Percentiles rank a stretch among this genome's conserved stretches.
Conservation (phyloP, 1,140 invertebrate species). For the Alviniconcha marisindica region DNA sequence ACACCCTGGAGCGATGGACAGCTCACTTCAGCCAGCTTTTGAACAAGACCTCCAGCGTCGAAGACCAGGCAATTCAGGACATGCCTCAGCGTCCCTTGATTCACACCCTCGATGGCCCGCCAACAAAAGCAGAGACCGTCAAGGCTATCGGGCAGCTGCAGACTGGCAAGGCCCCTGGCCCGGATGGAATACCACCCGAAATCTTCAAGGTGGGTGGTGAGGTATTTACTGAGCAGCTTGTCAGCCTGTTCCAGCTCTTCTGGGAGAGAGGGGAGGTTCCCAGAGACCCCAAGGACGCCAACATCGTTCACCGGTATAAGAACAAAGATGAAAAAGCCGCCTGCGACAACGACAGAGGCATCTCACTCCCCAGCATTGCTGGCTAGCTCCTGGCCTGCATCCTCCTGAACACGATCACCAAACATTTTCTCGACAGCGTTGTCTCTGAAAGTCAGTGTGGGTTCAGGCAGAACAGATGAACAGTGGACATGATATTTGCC, state of each 20-base stretch:
- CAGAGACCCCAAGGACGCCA: slow-evolving; percentile 48
- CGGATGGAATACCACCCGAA: slow-evolving; percentile 46
- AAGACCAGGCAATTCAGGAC: slow-evolving; percentile 30
- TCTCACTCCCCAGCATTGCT: slow-evolving; percentile 48
- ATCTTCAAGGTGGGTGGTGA: slow-evolving; percentile 37
- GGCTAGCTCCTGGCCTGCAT: slow-evolving; percentile 44
- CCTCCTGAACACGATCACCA: slow-evolving; percentile 45
- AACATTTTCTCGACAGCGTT: slow-evolving; percentile 1
- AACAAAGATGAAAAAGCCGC: slow-evolving; percentile 38
- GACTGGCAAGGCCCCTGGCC: slow-evolving; percentile 42
- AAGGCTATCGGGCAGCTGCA: slow-evolving; percentile 37
- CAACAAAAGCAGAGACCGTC: slow-evolving; percentile 8
- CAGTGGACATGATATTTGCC: slow-evolving; percentile 52
- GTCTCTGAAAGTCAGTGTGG: slow-evolving; percentile 51
- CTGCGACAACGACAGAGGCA: slow-evolving; percentile 47
- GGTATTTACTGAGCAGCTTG: slow-evolving; percentile 22
- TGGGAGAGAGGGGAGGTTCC: not conserved
- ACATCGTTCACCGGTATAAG: slow-evolving; percentile 47
- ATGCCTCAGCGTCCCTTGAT: slow-evolving; percentile 40
- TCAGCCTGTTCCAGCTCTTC: slow-evolving; percentile 20
- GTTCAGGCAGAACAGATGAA: slow-evolving; percentile 41
- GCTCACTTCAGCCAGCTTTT: slow-evolving; percentile 37
- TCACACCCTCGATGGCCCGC: slow-evolving; percentile 11
- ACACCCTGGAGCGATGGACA: slow-evolving; percentile 42
- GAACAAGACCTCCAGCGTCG: slow-evolving; percentile 31